Evolutionary conservation across 1,140 invertebrate species (phyloP).

Genomic region (Solen grandis): DNA sequence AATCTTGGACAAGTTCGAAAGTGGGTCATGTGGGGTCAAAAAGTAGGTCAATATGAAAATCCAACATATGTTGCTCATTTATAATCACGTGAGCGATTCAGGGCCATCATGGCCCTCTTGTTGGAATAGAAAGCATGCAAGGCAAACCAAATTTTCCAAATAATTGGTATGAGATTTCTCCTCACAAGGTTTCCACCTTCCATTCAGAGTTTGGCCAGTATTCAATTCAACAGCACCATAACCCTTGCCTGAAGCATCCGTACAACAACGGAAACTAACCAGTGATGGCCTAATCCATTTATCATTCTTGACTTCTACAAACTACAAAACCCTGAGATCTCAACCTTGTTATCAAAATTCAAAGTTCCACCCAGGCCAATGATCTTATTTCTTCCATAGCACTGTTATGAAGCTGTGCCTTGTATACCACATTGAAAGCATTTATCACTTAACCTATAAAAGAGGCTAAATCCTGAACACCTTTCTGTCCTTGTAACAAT

Average conservation of each 20-base stretch:
- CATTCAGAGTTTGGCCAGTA: neutral
- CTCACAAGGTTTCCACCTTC: no score
- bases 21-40: no score
- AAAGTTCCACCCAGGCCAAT: no score
- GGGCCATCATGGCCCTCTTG: no score
- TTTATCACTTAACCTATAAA: conserved; percentile 42
- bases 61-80: no score
- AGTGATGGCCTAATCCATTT: conserved; percentile 16
- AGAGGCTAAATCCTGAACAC: conserved; percentile 21
- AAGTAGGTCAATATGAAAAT: no score
- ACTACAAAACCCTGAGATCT: conserved; percentile 40
- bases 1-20: no score
- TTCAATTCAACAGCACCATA: no score
- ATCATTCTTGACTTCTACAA: conserved; percentile 9
- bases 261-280: conserved; percentile 27
- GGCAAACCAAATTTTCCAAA: conserved; percentile 1
- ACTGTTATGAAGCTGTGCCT: conserved; percentile 33
- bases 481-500: no score
- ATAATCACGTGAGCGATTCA: no score
- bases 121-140: conserved; percentile 4
- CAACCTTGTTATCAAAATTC: conserved; percentile 44
- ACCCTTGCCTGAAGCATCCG: neutral
- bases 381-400: conserved; percentile 47
- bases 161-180: conserved; percentile 4
- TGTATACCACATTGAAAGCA: conserved; percentile 35